Conservation (phyloP, 2,888 invertebrate species). For the Drosophila pseudotakahashii region DNA sequence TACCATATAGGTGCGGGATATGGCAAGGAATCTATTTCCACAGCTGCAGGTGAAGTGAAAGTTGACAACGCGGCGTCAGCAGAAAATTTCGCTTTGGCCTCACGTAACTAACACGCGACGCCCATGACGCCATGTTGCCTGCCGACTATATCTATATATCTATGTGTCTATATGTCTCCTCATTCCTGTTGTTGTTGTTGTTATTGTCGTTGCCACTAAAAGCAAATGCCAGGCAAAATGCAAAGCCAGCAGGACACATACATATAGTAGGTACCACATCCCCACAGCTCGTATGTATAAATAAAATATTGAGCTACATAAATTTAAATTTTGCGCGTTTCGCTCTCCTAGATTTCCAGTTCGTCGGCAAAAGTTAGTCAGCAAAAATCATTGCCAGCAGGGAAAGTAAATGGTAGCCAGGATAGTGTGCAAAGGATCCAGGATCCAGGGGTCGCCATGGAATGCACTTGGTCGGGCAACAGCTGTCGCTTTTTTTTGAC, state of each 20-base stretch:
- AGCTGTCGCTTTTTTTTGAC: conserved; percentile 41
- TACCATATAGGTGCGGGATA: neutral
- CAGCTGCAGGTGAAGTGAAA: conserved; percentile 78
- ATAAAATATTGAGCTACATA: conserved; percentile 76
- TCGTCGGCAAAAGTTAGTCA: conserved; percentile 71
- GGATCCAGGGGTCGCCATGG: conserved; percentile 29
- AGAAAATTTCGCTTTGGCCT: conserved; percentile 63
- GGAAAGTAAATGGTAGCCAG: conserved; percentile 18
- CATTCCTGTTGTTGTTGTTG: conserved; percentile 17
- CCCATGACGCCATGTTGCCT: conserved; percentile 43
- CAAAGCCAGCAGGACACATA: conserved; percentile 52
- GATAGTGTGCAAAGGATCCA: conserved; percentile 13
- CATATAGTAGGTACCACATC: neutral
- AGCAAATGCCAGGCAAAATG: conserved; percentile 65
- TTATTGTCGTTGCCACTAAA: conserved; percentile 52
- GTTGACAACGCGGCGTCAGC: conserved; percentile 77
- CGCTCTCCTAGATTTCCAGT: conserved; percentile 16
- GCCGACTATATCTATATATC: conserved; percentile 10
- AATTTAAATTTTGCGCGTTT: conserved; percentile 66
- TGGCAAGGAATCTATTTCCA: conserved; percentile 47
- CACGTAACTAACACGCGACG: conserved; percentile 62
- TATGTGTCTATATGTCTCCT: conserved; percentile 21
- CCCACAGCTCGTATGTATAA: conserved; percentile 53
- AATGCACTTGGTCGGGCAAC: conserved; percentile 39
- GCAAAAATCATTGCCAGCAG: conserved; percentile 55